Conservation (phyloP, 1,140 invertebrate genomes). For the Manduca sexta region DNA sequence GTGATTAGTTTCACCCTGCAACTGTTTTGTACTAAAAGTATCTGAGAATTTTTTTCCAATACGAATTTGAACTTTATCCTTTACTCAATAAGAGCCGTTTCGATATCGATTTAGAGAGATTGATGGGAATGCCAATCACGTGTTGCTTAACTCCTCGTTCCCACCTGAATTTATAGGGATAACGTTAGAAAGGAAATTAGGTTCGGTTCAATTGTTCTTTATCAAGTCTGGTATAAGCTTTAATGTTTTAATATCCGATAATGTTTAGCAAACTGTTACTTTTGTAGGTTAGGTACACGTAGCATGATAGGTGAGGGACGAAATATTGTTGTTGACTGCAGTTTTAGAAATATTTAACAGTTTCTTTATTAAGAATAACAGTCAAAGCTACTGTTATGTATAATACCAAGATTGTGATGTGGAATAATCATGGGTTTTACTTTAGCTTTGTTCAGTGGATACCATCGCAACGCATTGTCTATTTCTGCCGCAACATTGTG, state of each 20-base stretch:
- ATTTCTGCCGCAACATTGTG: too few species aligned
- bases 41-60: conserved; percentile 18
- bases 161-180: conserved; percentile 28
- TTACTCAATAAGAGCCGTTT: conserved; percentile 1
- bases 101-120: neutral
- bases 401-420: too few species aligned
- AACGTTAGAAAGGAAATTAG: conserved; percentile 21
- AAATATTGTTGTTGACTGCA: too few species aligned
- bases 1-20: conserved; percentile 42
- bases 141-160: conserved; percentile 27
- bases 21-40: conserved; percentile 28
- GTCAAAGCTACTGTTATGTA: too few species aligned
- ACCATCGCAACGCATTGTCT: too few species aligned
- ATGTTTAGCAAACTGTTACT: neutral
- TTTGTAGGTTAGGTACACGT: too few species aligned
- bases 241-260: too few species aligned
- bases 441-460: too few species aligned
- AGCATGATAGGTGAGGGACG: too few species aligned
- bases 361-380: too few species aligned
- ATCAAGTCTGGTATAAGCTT: conserved; percentile 1
- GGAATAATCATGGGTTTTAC: too few species aligned
- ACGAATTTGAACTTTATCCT: conserved; percentile 15
- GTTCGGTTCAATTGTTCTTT: neutral
- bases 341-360: too few species aligned
- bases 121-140: conserved; percentile 32